Conservation (phyloP, 2,797 vertebrate species). For the Pangasius larnaudii region DNA sequence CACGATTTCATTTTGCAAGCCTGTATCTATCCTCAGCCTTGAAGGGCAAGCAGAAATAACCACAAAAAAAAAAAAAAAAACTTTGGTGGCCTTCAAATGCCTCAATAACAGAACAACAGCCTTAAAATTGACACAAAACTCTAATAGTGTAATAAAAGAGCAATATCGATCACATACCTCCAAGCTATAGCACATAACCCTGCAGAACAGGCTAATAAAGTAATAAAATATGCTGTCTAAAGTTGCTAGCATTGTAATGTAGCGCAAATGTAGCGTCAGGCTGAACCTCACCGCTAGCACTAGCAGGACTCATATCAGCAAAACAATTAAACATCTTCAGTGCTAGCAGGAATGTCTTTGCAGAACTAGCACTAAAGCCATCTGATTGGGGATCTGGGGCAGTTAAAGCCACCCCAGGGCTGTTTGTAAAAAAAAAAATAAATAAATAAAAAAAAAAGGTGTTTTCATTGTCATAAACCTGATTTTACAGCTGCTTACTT, state of each 20-base stretch:
- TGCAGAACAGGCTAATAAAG: slow-evolving; percentile 25
- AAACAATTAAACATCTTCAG: background rate
- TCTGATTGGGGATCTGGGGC: background rate
- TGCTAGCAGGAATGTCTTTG: background rate
- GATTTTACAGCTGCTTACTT: background rate
- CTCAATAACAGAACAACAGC: background rate
- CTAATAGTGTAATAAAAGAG: slow-evolving; percentile 26
- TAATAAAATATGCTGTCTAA: slow-evolving; percentile 19
- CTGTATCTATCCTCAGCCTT: background rate
- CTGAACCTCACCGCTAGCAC: background rate
- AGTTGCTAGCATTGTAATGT: background rate
- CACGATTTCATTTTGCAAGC: no score
- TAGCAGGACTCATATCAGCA: background rate
- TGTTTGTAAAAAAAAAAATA: background rate
- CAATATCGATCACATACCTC: slow-evolving; percentile 26
- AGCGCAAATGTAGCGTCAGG: background rate
- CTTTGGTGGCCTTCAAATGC: slow-evolving; percentile 5
- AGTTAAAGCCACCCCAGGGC: background rate
- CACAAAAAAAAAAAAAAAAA: background rate
- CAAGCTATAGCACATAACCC: slow-evolving; percentile 18
- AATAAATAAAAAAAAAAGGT: background rate
- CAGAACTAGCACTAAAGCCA: background rate
- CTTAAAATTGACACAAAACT: slow-evolving; percentile 19
- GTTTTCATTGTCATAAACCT: background rate
- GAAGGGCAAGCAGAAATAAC: background rate